Evolutionary conservation across 2,797 vertebrate genomes (phyloP), one percentile per base, ranked within the genome.

Genomic region (Malurus leucopterus): DNA sequence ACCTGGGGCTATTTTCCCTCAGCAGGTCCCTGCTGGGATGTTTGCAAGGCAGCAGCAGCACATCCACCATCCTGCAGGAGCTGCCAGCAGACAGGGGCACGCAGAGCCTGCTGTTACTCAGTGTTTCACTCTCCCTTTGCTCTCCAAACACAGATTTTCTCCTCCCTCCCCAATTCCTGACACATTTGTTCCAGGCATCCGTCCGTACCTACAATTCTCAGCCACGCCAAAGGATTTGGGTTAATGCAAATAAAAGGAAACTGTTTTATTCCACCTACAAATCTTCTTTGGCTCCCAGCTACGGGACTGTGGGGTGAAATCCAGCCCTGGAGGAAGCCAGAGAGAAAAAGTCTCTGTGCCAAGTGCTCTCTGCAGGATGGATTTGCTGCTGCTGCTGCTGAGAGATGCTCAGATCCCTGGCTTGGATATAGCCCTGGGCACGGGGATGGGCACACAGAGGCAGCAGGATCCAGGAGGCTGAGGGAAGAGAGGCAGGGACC

Each of bases 101-200:
- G 2, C 38, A 6, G 0, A 12, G 9, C 0, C 0, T 8, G 38
- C 1, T 9, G 23, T 1, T 2, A 3, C 13, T 36, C 51, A 7
- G 32, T 2, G 22, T 6, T 71, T 24, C 58, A 2, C 8, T 54
- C 58, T 36, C 72, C 57, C 44, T 50, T 23, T 47, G 2, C 82
- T 68, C 62, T 49, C 82, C 43, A 40, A 58, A 76, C 1, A 12
- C 69, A 47, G 24, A 49, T 15, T 12, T 50, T 51, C 22, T 54
- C 36, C 62, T 70, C 73, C 50, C 17, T 82, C 61, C 59, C 67
- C n/a, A 41, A 46, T 34, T 68, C 79, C 85, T 55, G 59, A 80
- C 63, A 30, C 67, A 2, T 65, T 83, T 87, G 44, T 83, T 87
- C 85, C 93, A 92, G 92, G 69, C 80, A 59, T 57, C 69, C 51